phyloP scores from a whole-genome alignment of 2,113 vertebrate genomes.

The Phaethon lepturus region DNA sequence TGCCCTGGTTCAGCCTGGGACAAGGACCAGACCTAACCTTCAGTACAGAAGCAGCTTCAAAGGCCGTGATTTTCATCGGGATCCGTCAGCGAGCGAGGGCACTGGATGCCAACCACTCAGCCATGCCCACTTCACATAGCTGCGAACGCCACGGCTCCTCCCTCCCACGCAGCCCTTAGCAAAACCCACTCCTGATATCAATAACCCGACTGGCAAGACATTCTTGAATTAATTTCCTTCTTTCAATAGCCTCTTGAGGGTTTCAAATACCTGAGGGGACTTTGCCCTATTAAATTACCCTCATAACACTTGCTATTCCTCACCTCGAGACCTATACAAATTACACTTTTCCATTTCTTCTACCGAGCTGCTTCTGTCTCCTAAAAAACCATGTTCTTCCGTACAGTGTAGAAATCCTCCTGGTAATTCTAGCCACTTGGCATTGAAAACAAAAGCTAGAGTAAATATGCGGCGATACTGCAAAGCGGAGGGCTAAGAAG shows the following conservation, averaged over 20 bases:
- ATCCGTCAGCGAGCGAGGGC: neutral
- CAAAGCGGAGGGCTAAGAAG: neutral
- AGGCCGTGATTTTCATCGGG: neutral
- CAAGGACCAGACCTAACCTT: neutral
- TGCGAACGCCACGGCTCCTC: neutral
- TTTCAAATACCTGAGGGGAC: neutral
- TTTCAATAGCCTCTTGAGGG: neutral
- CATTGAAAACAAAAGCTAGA: conserved; percentile 1
- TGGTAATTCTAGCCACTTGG: conserved; percentile 6
- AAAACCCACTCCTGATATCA: neutral
- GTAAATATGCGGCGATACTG: neutral
- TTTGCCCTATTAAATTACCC: neutral
- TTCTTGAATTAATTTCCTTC: neutral
- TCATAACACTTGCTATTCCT: accelerated
- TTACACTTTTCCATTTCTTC: neutral
- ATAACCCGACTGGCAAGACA: neutral
- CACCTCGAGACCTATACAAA: neutral
- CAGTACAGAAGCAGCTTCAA: neutral
- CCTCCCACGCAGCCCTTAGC: neutral
- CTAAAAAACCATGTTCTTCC: neutral
- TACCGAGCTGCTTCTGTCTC: neutral
- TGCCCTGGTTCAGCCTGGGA: neutral
- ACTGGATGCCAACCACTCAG: neutral
- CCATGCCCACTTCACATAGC: neutral
- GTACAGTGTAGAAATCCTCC: neutral